A percentile compares a stretch with the other conserved stretches of the same genome.
Evolutionary conservation across 2,888 invertebrate species (phyloP).

Genomic region (Orchesella flavescens): DNA sequence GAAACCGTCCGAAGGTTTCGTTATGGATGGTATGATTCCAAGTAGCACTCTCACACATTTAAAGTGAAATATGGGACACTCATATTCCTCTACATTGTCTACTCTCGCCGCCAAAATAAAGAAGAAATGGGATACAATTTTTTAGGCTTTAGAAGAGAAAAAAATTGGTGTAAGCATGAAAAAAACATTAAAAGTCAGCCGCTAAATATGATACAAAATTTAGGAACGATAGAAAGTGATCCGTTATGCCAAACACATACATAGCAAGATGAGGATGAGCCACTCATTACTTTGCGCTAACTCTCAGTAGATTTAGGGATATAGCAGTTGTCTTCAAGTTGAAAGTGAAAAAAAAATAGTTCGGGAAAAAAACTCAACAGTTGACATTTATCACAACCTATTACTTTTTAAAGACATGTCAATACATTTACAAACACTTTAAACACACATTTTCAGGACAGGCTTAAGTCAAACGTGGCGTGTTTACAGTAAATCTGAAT

Average conservation of each 20-base stretch:
- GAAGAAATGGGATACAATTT: constrained; percentile 18
- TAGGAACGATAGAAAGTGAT: background rate
- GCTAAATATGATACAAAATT: background rate
- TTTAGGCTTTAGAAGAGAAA: background rate
- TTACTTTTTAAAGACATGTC: constrained; percentile 41
- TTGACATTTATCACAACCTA: constrained; percentile 57
- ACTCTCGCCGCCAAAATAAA: constrained; percentile 24
- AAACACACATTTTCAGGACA: constrained; percentile 3
- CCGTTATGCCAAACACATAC: too few species aligned
- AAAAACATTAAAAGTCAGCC: constrained; percentile 17
- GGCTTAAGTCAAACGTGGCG: too few species aligned
- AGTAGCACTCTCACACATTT: background rate
- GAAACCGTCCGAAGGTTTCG: background rate
- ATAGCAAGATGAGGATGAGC: too few species aligned
- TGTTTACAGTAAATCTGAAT: too few species aligned
- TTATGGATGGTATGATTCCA: background rate
- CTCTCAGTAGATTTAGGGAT: background rate
- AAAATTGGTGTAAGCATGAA: constrained; percentile 9
- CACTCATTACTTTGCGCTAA: too few species aligned
- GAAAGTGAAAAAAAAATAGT: background rate
- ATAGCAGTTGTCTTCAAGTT: background rate
- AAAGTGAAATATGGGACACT: constrained; percentile 32
- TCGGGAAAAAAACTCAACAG: constrained; percentile 29
- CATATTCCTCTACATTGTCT: background rate
- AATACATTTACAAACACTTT: constrained; percentile 21